Percentiles rank a stretch among this genome's conserved stretches.
phyloP scores from a whole-genome alignment of 1,140 invertebrate species.

The Drosophila varians region DNA sequence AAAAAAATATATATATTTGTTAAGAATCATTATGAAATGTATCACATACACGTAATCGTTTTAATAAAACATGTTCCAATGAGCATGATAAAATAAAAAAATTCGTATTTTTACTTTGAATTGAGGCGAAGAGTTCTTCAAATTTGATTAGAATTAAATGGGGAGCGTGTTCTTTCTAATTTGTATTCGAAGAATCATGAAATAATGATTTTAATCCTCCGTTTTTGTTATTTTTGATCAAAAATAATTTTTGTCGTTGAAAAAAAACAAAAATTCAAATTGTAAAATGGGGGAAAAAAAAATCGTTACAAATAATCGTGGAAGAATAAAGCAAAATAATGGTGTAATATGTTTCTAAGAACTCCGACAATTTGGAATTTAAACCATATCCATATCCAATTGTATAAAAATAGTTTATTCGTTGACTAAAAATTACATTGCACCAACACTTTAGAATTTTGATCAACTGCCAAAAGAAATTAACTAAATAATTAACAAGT shows the following conservation, averaged over 20 bases:
- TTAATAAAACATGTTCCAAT: conserved; percentile 56
- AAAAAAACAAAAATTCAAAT: too few species aligned
- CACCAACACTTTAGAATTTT: conserved; percentile 32
- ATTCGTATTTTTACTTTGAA: too few species aligned
- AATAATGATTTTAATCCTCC: too few species aligned
- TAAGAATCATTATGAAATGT: conserved; percentile 44
- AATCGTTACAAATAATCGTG: too few species aligned
- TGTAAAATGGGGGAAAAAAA: too few species aligned
- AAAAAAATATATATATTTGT: conserved; percentile 50
- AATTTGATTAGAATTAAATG: too few species aligned
- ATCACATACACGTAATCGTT: conserved; percentile 56
- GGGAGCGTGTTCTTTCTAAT: neutral
- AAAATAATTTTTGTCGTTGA: too few species aligned
- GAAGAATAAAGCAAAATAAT: too few species aligned
- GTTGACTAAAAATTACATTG: conserved; percentile 29
- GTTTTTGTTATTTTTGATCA: too few species aligned
- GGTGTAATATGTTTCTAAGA: too few species aligned
- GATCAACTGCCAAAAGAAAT: conserved; percentile 36
- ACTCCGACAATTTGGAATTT: conserved; percentile 21
- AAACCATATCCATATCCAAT: conserved; percentile 34
- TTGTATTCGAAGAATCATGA: too few species aligned
- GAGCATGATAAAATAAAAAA: conserved; percentile 53
- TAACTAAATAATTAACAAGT: conserved; percentile 5
- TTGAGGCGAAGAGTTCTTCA: too few species aligned
- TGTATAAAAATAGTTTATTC: conserved; percentile 24